phyloP scores from a whole-genome alignment of 2,113 vertebrate genomes.

The Litocranius walleri region DNA sequence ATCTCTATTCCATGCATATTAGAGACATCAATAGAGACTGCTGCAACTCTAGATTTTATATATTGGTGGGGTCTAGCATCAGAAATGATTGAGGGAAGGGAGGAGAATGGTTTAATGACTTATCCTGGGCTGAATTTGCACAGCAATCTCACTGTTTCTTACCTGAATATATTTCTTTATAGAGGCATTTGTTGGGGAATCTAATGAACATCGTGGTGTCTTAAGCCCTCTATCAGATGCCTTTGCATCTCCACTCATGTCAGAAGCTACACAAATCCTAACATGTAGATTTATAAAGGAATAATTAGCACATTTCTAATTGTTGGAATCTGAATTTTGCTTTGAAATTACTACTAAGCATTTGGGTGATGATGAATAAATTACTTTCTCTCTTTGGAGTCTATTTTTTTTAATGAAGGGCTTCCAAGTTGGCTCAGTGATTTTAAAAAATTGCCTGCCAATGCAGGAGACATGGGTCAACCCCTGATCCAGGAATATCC shows the following conservation, averaged over 20 bases:
- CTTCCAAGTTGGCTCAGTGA: neutral
- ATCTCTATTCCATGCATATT: neutral
- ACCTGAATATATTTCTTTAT: neutral
- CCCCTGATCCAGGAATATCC: neutral
- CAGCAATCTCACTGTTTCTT: neutral
- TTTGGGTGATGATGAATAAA: neutral
- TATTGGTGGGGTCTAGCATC: neutral
- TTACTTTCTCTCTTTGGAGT: neutral
- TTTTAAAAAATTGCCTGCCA: neutral
- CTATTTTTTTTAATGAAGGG: neutral
- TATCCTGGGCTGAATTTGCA: neutral
- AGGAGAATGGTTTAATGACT: neutral
- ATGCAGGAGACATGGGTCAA: neutral
- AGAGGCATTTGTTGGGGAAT: neutral
- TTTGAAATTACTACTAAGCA: neutral
- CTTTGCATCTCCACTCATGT: neutral
- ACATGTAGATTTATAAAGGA: neutral
- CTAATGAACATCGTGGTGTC: neutral
- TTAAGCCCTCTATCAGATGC: neutral
- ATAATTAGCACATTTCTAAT: neutral
- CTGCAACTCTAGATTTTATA: neutral
- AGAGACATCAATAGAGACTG: neutral
- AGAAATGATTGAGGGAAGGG: neutral
- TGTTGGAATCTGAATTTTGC: neutral
- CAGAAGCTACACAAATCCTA: neutral